These are phyloP conservation scores for Monarcha castaneiventris DNA, from an alignment of 2,113 vertebrate species.

Conservation along the genomic window DNA sequence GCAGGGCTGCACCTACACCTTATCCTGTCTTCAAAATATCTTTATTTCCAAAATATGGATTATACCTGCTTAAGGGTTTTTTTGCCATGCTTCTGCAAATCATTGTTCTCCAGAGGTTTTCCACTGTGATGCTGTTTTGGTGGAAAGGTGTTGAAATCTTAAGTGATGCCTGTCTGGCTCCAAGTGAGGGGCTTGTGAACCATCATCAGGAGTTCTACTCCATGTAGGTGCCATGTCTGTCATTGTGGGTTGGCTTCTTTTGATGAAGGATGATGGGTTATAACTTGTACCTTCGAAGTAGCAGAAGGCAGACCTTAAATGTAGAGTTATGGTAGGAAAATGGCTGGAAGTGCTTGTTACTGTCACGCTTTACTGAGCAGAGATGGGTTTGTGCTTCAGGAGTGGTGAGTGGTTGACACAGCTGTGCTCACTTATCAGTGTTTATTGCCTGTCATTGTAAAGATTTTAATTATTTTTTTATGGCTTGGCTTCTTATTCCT, in stretches of 20 bases:
- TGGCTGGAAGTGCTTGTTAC: not conserved
- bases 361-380: rapidly evolving
- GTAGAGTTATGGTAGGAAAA: not conserved
- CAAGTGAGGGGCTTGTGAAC: not conserved
- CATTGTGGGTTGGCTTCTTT: not conserved
- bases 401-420: not conserved
- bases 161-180: not conserved
- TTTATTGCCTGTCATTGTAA: not conserved
- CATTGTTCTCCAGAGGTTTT: not conserved
- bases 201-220: not conserved
- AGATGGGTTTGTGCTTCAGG: not conserved
- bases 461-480: not conserved
- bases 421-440: not conserved
- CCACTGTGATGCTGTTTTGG: not conserved
- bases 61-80: not conserved
- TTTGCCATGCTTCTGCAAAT: not conserved
- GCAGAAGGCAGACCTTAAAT: not conserved
- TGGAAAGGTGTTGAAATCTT: not conserved
- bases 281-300: not conserved
- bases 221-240: rapidly evolving
- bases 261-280: not conserved
- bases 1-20: not conserved
- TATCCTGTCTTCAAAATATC: not conserved
- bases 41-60: not conserved
- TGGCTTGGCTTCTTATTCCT: not conserved